Conservation (phyloP, 2,797 vertebrate genomes). For the Centropyge bicolor region DNA sequence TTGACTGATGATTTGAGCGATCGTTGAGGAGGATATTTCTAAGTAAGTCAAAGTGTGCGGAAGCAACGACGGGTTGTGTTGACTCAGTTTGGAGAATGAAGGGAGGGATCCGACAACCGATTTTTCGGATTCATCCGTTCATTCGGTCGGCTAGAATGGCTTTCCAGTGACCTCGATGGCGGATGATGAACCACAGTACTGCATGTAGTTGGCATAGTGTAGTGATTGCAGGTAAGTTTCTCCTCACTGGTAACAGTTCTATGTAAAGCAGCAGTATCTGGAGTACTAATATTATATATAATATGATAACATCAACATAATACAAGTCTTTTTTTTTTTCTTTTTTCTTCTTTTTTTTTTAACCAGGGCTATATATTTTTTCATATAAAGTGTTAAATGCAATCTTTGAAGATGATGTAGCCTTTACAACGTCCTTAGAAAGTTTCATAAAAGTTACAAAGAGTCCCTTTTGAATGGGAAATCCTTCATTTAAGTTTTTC, state of each 20-base stretch:
- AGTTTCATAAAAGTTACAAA: conserved; percentile 67
- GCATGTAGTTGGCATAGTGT: conserved; percentile 60
- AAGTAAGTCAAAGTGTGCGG: conserved; percentile 30
- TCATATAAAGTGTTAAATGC: conserved; percentile 77
- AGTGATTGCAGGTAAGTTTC: conserved; percentile 68
- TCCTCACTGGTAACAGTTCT: conserved; percentile 72
- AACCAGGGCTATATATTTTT: conserved; percentile 74
- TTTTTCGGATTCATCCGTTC: conserved; percentile 53
- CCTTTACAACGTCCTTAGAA: conserved; percentile 64
- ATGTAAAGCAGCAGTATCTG: conserved; percentile 81
- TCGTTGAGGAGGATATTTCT: conserved; percentile 40
- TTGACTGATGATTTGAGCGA: conserved; percentile 36
- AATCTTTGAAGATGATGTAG: conserved; percentile 63
- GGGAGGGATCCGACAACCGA: conserved; percentile 38
- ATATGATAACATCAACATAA: conserved; percentile 79
- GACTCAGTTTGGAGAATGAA: conserved; percentile 36
- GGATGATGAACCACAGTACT: conserved; percentile 66
- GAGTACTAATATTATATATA: conserved; percentile 79
- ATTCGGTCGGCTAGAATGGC: conserved; percentile 42
- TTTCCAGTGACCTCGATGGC: conserved; percentile 64
- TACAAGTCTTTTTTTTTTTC: conserved; percentile 63
- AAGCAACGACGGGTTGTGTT: conserved; percentile 30
- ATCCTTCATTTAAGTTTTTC: conserved; percentile 68
- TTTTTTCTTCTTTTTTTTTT: conserved; percentile 39
- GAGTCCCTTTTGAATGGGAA: conserved; percentile 52